Evolutionary conservation across 2,888 invertebrate genomes (phyloP), one percentile per base, ranked within the genome.

Genomic region (Ennomos quercinarius): DNA sequence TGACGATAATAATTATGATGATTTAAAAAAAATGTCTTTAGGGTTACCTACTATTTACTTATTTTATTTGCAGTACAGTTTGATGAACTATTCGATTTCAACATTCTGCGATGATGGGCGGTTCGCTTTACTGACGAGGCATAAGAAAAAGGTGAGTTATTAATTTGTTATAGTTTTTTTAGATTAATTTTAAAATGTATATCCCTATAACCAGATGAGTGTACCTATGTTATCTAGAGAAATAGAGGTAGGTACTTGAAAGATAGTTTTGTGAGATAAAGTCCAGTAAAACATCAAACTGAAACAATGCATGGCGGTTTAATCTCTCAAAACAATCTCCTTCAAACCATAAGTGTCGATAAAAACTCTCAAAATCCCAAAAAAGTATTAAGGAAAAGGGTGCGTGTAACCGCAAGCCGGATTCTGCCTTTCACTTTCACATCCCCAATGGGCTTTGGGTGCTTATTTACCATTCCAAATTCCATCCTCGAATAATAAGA

Each of bases 31-130:
- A 27, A 27, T 27, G 3, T 1, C 27, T 6, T 27, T 4, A 6
- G 27, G 6, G n/a, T n/a, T n/a, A n/a, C n/a, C 3, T 17, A 17
- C 17, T 2, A 17, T 17, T 44, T 17, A 27, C 17, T 45, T 41
- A 61, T 10, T 70, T 43, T 69, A 50, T 77, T 81, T 57, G 13
- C 86, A 91, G 91, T 56, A 65, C 37, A 81, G 80, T 35, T 71
- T 91, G 41, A 76, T 71, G 27, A 78, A 81, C 53, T 87, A 80
- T 50, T 70, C 79, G 12, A 65, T 86, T 9, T 72, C 81, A 3
- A 68, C 82, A 12, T 89, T 88, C 56, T 89, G 91, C 1, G 72
- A 80, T 11, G 85, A 90, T 60, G 78, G 84, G 48, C 83, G 82
- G 63, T 87, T 84, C 72, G 67, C 87, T 49, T 66, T 92, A 61